A percentile compares a stretch with the other conserved stretches of the same genome.
phyloP scores from a whole-genome alignment of 2,888 invertebrate genomes.

The Esperia sulphurella region DNA sequence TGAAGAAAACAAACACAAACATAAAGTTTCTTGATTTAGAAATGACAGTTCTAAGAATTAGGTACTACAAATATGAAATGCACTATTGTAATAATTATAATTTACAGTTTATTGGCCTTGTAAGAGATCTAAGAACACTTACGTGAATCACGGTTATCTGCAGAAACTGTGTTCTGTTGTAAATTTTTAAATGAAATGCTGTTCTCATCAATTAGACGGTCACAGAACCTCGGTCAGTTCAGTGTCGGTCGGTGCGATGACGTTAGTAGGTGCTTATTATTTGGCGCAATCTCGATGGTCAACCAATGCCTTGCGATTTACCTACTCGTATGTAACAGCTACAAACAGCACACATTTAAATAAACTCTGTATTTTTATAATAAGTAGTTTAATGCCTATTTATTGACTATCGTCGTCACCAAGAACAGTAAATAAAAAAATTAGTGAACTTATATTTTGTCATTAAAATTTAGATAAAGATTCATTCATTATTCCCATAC shows the following conservation, averaged over 20 bases:
- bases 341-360: conserved; percentile 8
- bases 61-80: too few relatives aligned
- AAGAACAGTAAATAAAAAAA: too few relatives aligned
- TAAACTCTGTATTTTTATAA: too few relatives aligned
- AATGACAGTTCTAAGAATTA: background rate
- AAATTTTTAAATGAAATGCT: conserved; percentile 3
- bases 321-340: conserved; percentile 13
- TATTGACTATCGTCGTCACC: too few relatives aligned
- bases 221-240: conserved; percentile 10
- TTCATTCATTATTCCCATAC: too few relatives aligned
- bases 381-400: too few relatives aligned
- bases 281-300: conserved; percentile 41
- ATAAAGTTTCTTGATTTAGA: too few relatives aligned
- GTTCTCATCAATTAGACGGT: conserved; percentile 6
- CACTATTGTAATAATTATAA: too few relatives aligned
- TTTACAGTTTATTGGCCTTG: background rate
- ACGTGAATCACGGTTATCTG: background rate
- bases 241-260: conserved; percentile 18
- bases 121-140: background rate
- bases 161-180: background rate
- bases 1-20: too few relatives aligned
- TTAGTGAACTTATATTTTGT: too few relatives aligned
- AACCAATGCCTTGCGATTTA: conserved; percentile 34
- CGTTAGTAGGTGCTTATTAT: conserved; percentile 28
- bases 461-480: too few relatives aligned